Conservation (phyloP, 2,888 invertebrate species). For the Metellina segmentata region DNA sequence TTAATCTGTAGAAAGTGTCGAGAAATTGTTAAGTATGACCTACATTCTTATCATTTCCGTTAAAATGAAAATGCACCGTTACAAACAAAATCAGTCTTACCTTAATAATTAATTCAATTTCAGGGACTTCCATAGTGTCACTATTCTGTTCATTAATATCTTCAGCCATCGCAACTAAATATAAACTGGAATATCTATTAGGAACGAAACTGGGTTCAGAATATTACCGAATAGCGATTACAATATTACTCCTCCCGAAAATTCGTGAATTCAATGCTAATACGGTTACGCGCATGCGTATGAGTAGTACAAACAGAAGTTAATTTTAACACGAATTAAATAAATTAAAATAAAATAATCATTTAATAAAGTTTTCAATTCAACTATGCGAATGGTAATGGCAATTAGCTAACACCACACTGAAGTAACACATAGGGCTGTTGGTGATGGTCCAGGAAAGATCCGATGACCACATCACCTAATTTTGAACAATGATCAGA, state of each 20-base stretch:
- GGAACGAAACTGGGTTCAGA: neutral
- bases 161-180: constrained; percentile 66
- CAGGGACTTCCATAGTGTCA: constrained; percentile 76
- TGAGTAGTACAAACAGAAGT: constrained; percentile 7
- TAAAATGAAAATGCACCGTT: constrained; percentile 32
- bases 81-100: constrained; percentile 49
- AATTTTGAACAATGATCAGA: no score
- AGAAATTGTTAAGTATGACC: constrained; percentile 56
- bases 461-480: no score
- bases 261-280: neutral
- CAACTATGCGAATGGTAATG: no score
- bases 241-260: constrained; percentile 49
- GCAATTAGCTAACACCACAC: no score
- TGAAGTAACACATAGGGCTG: no score
- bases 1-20: constrained; percentile 6
- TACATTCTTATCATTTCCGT: constrained; percentile 69
- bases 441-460: no score
- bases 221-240: neutral
- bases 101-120: constrained; percentile 78
- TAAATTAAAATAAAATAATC: no score
- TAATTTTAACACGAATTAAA: neutral
- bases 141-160: constrained; percentile 72
- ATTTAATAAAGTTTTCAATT: no score
- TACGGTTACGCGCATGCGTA: constrained; percentile 34
- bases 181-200: neutral